Base-by-base conservation (phyloP, 2,797 vertebrate genomes). In the Pipistrellus nathusii region DNA sequence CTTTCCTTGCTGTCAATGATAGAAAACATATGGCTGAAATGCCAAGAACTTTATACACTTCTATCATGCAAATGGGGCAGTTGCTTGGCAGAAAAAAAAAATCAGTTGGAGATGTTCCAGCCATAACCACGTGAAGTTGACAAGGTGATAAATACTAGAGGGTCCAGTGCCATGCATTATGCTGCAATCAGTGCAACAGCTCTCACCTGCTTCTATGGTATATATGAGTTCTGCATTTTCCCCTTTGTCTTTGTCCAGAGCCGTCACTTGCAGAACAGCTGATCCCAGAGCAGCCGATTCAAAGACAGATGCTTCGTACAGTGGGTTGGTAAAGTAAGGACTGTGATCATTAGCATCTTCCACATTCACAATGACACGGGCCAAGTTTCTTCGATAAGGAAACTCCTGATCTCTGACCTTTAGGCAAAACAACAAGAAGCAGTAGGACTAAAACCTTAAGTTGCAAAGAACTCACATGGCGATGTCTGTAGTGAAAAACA, bases 371-470 rank as follows among this genome's bases (percentile, higher is more conserved):
- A 99, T 97, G 66, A 99, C 99, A 55, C 99, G 99, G 72, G 99
- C 99, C 97, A 99, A 96, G 96, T 99, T 99, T 96, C 99, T 99
- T 96, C 99, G 99, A 57, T 99, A 99, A 0, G 99, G 99, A 92
- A 99, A 99, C 96, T 99, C 99, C 97, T 99, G 99, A 98, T 99
- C 99, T 97, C 99, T 99, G 90, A 99, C 99, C 99, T 99, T 96
- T 5, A 78, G 77, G 97, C 85, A 46, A 96, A 96, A 97, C 83
- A 64, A 64, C 8, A 41, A 72, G 71, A 95, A 96, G 38, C n/a
- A 85, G 85, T 51, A 88, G 92, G 77, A 81, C 96, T 94, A 69
- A 90, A 90, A 92, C 64, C 46, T 82, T 62, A 73, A 46, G 75
- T 64, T 41, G 51, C 69, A 94, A 91, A 62, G 14, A 94, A 91